Evolutionary conservation across 2,113 vertebrate genomes (phyloP), one percentile per base, ranked within the genome.

Genomic region (Gambusia holbrooki): DNA sequence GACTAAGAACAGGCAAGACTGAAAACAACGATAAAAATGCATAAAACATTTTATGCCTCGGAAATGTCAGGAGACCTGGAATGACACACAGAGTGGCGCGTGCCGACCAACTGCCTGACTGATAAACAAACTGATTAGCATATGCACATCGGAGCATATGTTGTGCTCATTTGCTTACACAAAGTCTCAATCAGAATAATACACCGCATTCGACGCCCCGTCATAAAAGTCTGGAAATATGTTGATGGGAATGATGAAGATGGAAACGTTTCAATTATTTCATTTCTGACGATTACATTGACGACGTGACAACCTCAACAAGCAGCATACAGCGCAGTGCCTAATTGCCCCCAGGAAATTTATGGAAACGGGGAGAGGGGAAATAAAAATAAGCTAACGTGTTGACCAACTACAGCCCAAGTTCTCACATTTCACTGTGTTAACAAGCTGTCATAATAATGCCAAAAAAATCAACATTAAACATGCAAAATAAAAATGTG

Each of bases 61-160:
- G 87, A 94, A 95, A 94, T 94, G 93, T 94, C 94, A 95, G 81
- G 92, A 92, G 90, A 93, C 86, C 83, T 82, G 48, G 87, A 93
- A 93, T 91, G 91, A 92, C 92, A 94, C 88, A 87, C 81, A 80
- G 88, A 90, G 85, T 92, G 91, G 85, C 71, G 80, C 72, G 32
- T 84, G 87, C 88, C 86, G 82, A 87, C 91, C 83, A 83, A 90
- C 87, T 76, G 88, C 66, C 89, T 81, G 88, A 82, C 84, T 87
- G 90, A 92, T 91, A 93, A 88, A 90, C 89, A 92, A 88, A 88
- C 80, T 87, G 65, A 92, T 93, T 93, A 87, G 85, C 91, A 91
- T 92, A 91, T 87, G 86, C 85, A 92, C 87, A 86, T 82, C 71
- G 79, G 89, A 90, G 90, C 91, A 89, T 91, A 92, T 93, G 88